Evolutionary conservation across 2,797 vertebrate species (phyloP).

Genomic region (Clarias fuscus): DNA sequence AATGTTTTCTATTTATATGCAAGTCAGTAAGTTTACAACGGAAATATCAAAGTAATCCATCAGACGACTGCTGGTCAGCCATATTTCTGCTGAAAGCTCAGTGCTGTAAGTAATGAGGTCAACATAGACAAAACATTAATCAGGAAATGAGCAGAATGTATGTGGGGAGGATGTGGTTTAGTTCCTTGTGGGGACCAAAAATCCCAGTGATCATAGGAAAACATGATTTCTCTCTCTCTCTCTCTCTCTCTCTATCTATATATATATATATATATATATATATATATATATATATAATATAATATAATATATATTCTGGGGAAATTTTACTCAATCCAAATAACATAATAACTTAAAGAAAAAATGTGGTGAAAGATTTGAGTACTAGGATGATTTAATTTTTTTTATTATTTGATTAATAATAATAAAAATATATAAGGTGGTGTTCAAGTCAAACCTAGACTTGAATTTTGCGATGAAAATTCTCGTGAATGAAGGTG

Average conservation of each 20-base stretch:
- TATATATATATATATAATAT: too few relatives aligned
- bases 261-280: too few relatives aligned
- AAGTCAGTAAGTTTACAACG: conserved; percentile 12
- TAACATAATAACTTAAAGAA: not conserved
- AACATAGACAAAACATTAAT: conserved; percentile 20
- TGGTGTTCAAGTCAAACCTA: too few relatives aligned
- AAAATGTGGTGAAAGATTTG: not conserved
- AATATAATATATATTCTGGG: not conserved
- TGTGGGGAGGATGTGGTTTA: conserved; percentile 1
- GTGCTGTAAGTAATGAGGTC: conserved; percentile 36
- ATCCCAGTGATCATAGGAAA: not conserved
- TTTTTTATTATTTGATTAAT: not conserved
- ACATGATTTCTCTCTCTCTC: too few relatives aligned
- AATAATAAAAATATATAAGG: not conserved
- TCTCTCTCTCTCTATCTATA: too few relatives aligned
- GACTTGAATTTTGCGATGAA: too few relatives aligned
- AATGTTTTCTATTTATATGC: conserved; percentile 32
- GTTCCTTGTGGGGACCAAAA: not conserved
- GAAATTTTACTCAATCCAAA: not conserved
- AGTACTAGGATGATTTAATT: not conserved
- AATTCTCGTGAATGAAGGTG: too few relatives aligned
- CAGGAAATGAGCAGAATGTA: not conserved
- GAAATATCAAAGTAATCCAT: conserved; percentile 52
- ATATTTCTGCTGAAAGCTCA: not conserved
- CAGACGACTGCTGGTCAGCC: conserved; percentile 32